Conservation (phyloP, 64 coral and sea anemone species). For the Montipora sp. region DNA sequence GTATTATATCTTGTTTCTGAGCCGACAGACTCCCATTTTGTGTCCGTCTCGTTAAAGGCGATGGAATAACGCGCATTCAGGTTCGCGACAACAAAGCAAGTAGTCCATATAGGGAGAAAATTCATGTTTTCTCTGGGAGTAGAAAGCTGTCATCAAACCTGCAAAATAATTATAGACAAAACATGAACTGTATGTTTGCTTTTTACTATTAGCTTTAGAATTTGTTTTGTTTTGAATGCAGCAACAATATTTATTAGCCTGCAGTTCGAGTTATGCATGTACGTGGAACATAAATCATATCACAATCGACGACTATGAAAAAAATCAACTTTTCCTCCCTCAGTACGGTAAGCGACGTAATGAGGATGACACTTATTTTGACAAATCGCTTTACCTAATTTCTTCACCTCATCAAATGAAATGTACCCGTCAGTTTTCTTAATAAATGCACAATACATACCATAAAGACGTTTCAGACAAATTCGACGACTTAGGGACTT, state of each 20-base stretch:
- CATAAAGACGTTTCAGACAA: too few relatives aligned
- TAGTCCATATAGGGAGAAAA: background rate
- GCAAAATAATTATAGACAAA: background rate
- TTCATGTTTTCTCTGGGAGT: background rate
- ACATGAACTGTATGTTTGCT: background rate
- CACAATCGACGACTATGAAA: too few relatives aligned
- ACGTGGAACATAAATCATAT: too few relatives aligned
- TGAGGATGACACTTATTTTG: too few relatives aligned
- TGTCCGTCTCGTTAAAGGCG: conserved; percentile 1
- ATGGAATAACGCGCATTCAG: background rate
- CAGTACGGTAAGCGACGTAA: background rate
- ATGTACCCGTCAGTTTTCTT: too few relatives aligned
- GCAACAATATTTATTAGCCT: too few relatives aligned
- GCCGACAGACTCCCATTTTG: background rate
- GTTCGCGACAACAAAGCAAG: background rate
- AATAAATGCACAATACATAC: too few relatives aligned
- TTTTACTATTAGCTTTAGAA: background rate
- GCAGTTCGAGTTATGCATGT: too few relatives aligned
- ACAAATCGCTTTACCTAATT: too few relatives aligned
- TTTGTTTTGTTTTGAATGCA: background rate
- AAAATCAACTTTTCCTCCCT: too few relatives aligned
- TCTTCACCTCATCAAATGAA: too few relatives aligned
- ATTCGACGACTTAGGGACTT: too few relatives aligned
- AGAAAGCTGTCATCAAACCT: background rate
- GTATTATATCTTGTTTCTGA: background rate